Conservation (phyloP, 2,888 invertebrate genomes). For the Dermolepida albohirtum region DNA sequence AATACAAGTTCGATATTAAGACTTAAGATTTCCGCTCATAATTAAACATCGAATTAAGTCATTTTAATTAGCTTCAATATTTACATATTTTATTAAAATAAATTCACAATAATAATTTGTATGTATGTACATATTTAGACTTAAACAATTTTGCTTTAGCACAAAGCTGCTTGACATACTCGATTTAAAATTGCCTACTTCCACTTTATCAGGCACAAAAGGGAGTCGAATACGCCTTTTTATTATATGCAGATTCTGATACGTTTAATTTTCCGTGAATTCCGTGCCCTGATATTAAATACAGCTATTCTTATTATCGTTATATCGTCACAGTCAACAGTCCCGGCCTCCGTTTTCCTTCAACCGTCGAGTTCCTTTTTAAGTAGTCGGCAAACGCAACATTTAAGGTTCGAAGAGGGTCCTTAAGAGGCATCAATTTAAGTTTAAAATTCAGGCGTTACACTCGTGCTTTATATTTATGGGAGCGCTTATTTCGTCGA, state of each 20-base stretch:
- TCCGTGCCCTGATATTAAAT: slow-evolving; percentile 15
- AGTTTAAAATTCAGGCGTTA: slow-evolving; percentile 35
- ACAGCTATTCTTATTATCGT: slow-evolving; percentile 1
- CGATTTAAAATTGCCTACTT: no score
- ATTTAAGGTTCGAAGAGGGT: slow-evolving; percentile 19
- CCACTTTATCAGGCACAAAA: not conserved
- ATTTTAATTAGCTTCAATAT: no score
- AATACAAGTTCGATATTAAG: no score
- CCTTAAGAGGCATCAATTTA: slow-evolving; percentile 32
- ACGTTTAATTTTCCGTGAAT: slow-evolving; percentile 11
- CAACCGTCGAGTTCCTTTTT: not conserved
- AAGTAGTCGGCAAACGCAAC: slow-evolving; percentile 12
- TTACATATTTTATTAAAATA: no score
- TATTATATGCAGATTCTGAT: slow-evolving; percentile 20
- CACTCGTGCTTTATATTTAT: slow-evolving; percentile 27
- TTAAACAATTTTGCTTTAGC: no score
- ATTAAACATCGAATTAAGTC: no score
- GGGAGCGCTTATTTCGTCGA: slow-evolving; percentile 32
- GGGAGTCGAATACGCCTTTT: not conserved
- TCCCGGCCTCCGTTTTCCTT: not conserved
- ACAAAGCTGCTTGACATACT: no score
- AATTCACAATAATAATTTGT: no score
- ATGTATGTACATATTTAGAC: no score
- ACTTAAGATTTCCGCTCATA: no score
- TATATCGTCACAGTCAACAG: slow-evolving; percentile 21